Percentiles rank a stretch among this genome's conserved stretches.
Evolutionary conservation across 2,797 vertebrate species (phyloP).

Genomic region (Esox masquinongy): DNA sequence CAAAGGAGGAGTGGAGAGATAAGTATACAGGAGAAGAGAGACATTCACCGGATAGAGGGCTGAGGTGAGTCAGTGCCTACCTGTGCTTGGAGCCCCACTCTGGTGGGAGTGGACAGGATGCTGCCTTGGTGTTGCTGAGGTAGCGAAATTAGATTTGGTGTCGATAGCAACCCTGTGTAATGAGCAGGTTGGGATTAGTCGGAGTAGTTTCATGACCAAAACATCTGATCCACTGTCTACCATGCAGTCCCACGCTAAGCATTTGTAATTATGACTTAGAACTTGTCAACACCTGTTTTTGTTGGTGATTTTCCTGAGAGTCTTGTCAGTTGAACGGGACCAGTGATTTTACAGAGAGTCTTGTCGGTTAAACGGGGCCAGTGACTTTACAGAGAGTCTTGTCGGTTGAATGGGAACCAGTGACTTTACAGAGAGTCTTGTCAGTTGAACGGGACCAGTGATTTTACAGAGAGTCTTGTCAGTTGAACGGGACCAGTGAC

Average conservation of each 20-base stretch:
- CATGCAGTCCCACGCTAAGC: too few relatives aligned
- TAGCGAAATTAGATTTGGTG: constrained; percentile 94
- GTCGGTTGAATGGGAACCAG: too few relatives aligned
- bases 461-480: too few relatives aligned
- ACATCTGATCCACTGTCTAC: too few relatives aligned
- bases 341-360: neutral
- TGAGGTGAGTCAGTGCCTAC: constrained; percentile 57
- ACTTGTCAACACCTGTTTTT: neutral
- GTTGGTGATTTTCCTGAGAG: too few relatives aligned
- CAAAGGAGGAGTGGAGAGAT: constrained; percentile 5
- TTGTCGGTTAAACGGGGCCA: neutral
- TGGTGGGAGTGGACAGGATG: constrained; percentile 80
- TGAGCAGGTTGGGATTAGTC: neutral
- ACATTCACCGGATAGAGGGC: neutral
- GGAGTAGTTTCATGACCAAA: neutral
- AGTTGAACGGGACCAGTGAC: neutral
- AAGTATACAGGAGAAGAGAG: neutral
- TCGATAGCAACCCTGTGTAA: constrained; percentile 84
- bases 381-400: neutral
- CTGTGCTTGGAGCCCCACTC: constrained; percentile 87
- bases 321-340: neutral
- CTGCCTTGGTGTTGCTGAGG: constrained; percentile 95
- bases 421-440: too few relatives aligned
- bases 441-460: neutral
- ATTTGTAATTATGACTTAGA: too few relatives aligned